These are phyloP conservation scores for Bambusicola thoracicus DNA, from an alignment of 2,113 vertebrate genomes.

Conservation along the genomic window DNA sequence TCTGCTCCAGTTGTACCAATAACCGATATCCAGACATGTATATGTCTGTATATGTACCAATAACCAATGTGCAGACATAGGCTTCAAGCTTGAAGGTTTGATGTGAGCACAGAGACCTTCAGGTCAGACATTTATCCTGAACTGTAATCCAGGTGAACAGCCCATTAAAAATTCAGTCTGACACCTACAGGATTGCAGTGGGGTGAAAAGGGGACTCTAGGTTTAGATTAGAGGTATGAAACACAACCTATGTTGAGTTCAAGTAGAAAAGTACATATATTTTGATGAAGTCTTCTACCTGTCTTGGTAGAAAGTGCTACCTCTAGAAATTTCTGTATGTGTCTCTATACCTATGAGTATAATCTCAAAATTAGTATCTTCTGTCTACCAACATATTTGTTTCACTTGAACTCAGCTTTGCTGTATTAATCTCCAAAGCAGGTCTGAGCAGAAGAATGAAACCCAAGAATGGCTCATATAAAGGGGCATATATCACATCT, in stretches of 20 bases:
- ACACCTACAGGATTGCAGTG: not conserved
- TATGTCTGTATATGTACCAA: not conserved
- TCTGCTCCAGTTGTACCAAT: not conserved
- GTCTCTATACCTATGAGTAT: not conserved
- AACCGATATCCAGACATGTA: not conserved
- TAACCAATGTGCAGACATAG: not conserved
- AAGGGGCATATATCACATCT: not conserved
- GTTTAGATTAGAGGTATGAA: not conserved
- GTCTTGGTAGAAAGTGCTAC: not conserved
- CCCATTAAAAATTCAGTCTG: not conserved
- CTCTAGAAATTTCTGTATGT: not conserved
- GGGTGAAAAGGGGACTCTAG: not conserved
- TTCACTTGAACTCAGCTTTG: not conserved
- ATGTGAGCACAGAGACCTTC: not conserved
- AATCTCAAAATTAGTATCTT: not conserved
- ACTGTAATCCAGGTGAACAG: not conserved
- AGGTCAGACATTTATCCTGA: not conserved
- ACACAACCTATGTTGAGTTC: not conserved
- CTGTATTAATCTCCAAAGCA: not conserved
- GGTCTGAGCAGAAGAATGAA: not conserved
- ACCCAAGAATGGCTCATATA: not conserved
- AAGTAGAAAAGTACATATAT: not conserved
- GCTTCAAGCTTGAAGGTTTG: not conserved
- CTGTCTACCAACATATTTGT: not conserved
- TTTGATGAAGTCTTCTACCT: not conserved